Evolutionary conservation across 2,797 vertebrate genomes (phyloP).

Genomic region (Numenius phaeopus): DNA sequence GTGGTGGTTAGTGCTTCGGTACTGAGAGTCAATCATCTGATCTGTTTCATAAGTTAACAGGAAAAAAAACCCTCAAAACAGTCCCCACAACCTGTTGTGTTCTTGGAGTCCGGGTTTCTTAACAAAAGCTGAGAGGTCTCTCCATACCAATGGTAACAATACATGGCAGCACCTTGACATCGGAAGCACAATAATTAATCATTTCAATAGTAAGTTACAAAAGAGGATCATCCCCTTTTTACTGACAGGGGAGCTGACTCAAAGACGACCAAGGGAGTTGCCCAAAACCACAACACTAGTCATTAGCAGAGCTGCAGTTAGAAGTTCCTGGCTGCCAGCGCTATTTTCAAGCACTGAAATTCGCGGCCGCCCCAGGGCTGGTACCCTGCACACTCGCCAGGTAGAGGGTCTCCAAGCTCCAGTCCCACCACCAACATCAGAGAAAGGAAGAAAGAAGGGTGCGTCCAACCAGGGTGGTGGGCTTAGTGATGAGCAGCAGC

Average conservation of each 20-base stretch:
- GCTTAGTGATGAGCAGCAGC: neutral
- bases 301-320: constrained; percentile 66
- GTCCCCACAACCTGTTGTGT: neutral
- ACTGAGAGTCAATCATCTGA: neutral
- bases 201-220: neutral
- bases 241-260: constrained; percentile 60
- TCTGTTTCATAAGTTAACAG: neutral
- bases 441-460: neutral
- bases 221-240: neutral
- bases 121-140: neutral
- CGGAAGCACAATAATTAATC: constrained; percentile 11
- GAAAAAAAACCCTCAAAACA: fast-evolving
- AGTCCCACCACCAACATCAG: neutral
- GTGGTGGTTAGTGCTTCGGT: neutral
- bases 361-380: neutral
- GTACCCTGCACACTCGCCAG: fast-evolving
- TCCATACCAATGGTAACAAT: neutral
- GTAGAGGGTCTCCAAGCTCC: neutral
- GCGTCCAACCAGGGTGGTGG: neutral
- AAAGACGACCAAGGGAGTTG: constrained; percentile 58
- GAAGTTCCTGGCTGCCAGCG: constrained; percentile 18
- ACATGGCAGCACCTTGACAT: neutral
- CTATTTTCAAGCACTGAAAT: constrained; percentile 14
- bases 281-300: constrained; percentile 53
- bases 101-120: neutral